Base-by-base conservation (phyloP, 2,113 vertebrate genomes). In the Lamprologus callipterus region DNA sequence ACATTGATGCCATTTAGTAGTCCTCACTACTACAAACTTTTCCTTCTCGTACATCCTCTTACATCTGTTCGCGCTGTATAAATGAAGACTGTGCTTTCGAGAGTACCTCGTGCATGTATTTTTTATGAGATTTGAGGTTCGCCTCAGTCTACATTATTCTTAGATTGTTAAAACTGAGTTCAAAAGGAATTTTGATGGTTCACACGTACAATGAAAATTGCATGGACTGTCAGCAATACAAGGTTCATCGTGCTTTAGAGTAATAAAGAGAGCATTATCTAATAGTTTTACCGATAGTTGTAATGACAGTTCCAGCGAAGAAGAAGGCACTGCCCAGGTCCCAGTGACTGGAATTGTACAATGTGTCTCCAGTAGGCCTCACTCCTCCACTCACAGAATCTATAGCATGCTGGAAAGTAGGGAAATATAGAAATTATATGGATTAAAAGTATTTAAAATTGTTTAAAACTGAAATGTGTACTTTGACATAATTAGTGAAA, bases 231-330 rank as follows among this genome's bases (percentile, higher is more conserved):
- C 37, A 35, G 45, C 73, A 47, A 49, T 49, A 13, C 0, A 10
- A 45, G 33, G 13, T 33, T n/a, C 4, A 13, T 42, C 2, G 1
- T 14, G 14, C n/a, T 7, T 40, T 16, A 57, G 35, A 35, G 17
- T 17, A 58, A 35, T 9, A 47, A 47, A 55, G 5, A 42, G 40
- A 47, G 7, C 6, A 16, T 19, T 58, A 33, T 54, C 45, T 54
- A 11, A 47, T 82, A 7, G 7, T 8, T 26, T 58, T 96, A 99
- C 99, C 98, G 95, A 99, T 99, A 14, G 99, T 99, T 42, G 98
- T 99, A 94, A 99, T 99, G 94, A 99, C 98, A 0, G 99, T 99
- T 87, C 99, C 99, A 84, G 98, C 98, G 81, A 99, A 99, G 96
- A 99, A 99, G 96, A 99, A 99, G 94, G 98, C 97, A 94, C 98